Evolutionary conservation across 1,140 invertebrate genomes (phyloP).

Genomic region (Sminthurinus signatus): DNA sequence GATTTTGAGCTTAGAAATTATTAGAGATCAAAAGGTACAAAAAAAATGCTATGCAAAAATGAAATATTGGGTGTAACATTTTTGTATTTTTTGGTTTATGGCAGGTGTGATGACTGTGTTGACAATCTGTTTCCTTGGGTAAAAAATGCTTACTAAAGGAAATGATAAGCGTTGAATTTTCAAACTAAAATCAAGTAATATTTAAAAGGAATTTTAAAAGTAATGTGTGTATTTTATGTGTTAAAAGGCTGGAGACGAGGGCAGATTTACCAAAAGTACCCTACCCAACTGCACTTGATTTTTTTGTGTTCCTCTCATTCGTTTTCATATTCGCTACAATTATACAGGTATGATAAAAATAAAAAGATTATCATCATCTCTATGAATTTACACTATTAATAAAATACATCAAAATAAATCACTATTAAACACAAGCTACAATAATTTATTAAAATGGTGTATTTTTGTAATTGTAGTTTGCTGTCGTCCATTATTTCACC

Average conservation of each 20-base stretch:
- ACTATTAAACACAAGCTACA: too few species aligned
- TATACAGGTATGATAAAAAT: slow-evolving; percentile 53
- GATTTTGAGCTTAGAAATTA: too few species aligned
- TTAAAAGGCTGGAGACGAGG: slow-evolving; percentile 60
- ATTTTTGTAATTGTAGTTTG: slow-evolving; percentile 56
- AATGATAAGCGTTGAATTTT: too few species aligned
- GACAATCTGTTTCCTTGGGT: slow-evolving; percentile 79
- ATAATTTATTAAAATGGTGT: background rate
- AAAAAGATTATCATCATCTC: background rate
- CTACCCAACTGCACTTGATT: slow-evolving; percentile 79
- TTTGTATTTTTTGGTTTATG: too few species aligned
- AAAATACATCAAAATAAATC: background rate
- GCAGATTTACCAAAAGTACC: slow-evolving; percentile 79
- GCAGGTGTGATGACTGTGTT: slow-evolving; percentile 76
- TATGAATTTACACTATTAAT: background rate
- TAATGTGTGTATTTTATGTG: too few species aligned
- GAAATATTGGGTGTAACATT: too few species aligned
- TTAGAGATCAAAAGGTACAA: too few species aligned
- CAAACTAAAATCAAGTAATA: too few species aligned
- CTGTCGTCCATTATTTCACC: slow-evolving; percentile 81
- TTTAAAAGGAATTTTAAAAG: too few species aligned
- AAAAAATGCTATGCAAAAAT: too few species aligned
- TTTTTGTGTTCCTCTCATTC: slow-evolving; percentile 80
- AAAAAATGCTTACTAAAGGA: too few species aligned
- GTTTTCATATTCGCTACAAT: slow-evolving; percentile 82